Conservation (phyloP, 2,113 vertebrate species). For the Clupea harengus region DNA sequence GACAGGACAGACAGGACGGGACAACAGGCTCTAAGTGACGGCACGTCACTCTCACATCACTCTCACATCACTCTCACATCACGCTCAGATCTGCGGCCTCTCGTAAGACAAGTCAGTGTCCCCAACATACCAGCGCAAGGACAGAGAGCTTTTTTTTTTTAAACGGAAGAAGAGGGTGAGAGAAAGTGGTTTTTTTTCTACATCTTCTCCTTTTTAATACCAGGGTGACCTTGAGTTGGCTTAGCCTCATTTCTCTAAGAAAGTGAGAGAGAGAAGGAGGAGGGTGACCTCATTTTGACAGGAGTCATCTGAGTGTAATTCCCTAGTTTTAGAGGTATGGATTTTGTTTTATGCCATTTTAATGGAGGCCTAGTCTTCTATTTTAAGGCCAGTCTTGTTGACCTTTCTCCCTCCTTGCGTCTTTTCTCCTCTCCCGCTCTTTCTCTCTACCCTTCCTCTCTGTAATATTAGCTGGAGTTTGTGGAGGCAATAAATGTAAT, state of each 20-base stretch:
- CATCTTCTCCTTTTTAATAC: slow-evolving; percentile 7
- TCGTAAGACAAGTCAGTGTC: not conserved
- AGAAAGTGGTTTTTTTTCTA: not conserved
- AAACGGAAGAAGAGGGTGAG: not conserved
- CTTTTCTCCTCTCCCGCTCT: not conserved
- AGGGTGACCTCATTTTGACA: slow-evolving; percentile 29
- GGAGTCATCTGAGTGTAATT: slow-evolving; percentile 26
- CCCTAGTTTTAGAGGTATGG: slow-evolving; percentile 33
- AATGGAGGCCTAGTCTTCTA: slow-evolving; percentile 35
- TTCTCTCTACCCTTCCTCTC: slow-evolving; percentile 15
- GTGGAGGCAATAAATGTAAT: slow-evolving; percentile 49
- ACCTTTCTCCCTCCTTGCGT: slow-evolving; percentile 38
- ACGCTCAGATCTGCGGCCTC: not conserved
- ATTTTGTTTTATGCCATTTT: slow-evolving; percentile 38
- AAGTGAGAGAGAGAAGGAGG: not conserved
- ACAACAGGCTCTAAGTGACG: not conserved
- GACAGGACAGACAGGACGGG: too few relatives aligned
- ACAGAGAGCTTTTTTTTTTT: not conserved
- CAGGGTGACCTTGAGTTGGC: slow-evolving; percentile 7
- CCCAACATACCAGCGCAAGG: not conserved
- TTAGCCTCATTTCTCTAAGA: slow-evolving; percentile 17
- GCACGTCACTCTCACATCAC: too few relatives aligned
- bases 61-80: not conserved
- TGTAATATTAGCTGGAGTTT: slow-evolving; percentile 47
- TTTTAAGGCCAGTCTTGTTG: slow-evolving; percentile 35